phyloP scores from a whole-genome alignment of 2,797 vertebrate species.

The Amblyopsis hoosieri region DNA sequence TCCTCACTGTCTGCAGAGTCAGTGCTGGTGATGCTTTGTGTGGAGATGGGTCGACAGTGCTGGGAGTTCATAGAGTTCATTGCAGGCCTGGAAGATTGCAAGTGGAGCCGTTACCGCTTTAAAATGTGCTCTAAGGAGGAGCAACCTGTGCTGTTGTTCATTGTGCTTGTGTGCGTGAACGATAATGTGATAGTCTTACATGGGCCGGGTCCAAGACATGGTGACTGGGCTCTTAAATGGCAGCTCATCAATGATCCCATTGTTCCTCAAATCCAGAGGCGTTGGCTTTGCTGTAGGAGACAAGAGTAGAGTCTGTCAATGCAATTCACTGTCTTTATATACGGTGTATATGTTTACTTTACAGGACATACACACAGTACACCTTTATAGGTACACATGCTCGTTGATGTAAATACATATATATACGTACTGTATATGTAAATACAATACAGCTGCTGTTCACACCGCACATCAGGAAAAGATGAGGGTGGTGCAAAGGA shows the following conservation, averaged over 20 bases:
- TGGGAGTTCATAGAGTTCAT: slow-evolving; percentile 89
- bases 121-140: slow-evolving; percentile 21
- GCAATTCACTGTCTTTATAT: slow-evolving; percentile 9
- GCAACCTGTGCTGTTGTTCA: slow-evolving; percentile 24
- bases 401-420: not conserved
- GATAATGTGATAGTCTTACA: slow-evolving; percentile 79
- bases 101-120: slow-evolving; percentile 21
- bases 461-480: too few relatives aligned
- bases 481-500: too few relatives aligned
- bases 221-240: slow-evolving; percentile 97
- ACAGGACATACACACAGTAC: slow-evolving; percentile 17
- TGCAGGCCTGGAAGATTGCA: slow-evolving; percentile 76
- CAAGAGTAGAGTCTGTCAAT: slow-evolving; percentile 39
- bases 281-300: slow-evolving; percentile 88
- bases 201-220: slow-evolving; percentile 94
- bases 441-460: too few relatives aligned
- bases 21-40: slow-evolving; percentile 99
- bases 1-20: slow-evolving; percentile 98
- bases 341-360: too few relatives aligned
- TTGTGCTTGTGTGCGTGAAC: slow-evolving; percentile 2
- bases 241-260: slow-evolving; percentile 94
- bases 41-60: slow-evolving; percentile 94
- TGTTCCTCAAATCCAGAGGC: slow-evolving; percentile 91
- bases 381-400: not conserved
- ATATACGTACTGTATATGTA: too few relatives aligned